Evolutionary conservation across 2,113 vertebrate genomes (phyloP).

Genomic region (Pomatostomus ruficeps): DNA sequence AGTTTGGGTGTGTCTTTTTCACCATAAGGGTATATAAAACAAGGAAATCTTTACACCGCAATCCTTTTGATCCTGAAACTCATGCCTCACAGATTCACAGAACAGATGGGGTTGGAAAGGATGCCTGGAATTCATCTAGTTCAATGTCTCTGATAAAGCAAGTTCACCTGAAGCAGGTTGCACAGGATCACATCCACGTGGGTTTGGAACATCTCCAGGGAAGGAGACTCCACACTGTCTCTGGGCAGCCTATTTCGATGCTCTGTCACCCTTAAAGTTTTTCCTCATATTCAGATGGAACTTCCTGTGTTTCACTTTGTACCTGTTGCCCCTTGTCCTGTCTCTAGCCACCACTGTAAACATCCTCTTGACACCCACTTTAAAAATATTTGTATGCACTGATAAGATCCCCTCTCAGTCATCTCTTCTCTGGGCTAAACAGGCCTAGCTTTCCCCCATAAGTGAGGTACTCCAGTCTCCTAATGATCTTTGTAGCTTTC

Average conservation of each 20-base stretch:
- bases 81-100: background rate
- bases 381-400: background rate
- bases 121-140: background rate
- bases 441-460: background rate
- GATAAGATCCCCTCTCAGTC: background rate
- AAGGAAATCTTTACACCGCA: background rate
- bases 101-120: background rate
- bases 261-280: background rate
- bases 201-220: background rate
- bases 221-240: background rate
- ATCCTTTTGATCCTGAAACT: background rate
- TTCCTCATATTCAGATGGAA: background rate
- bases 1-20: background rate
- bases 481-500: background rate
- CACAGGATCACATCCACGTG: rapidly evolving
- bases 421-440: background rate
- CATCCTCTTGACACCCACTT: rapidly evolving
- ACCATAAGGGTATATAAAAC: background rate
- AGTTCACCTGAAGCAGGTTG: background rate
- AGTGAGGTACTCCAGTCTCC: background rate
- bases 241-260: background rate
- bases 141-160: background rate
- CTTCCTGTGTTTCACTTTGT: background rate
- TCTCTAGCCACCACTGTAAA: background rate
- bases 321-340: background rate